Evolutionary conservation across 2,797 vertebrate species (phyloP), one percentile per base, ranked within the genome.

Genomic region (Galago senegalensis): DNA sequence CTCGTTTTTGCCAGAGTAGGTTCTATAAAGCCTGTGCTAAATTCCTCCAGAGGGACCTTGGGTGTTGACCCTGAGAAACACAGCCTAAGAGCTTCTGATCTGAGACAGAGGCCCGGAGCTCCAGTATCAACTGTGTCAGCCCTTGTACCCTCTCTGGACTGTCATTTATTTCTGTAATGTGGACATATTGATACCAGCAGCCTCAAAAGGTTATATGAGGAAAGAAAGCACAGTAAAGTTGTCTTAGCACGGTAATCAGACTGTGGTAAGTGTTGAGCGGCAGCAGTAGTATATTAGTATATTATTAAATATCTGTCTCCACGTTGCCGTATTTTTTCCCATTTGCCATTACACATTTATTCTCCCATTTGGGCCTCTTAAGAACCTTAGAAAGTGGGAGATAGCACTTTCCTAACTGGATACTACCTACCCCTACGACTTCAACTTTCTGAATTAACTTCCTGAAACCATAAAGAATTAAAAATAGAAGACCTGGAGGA

Each of bases 401-500:
- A 16, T 9, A 27, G 31, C 3, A 31, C 11, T 37, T 34, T 1
- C 31, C 87, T 60, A 56, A 43, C 13, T 31, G 46, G 73, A 81
- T 65, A 25, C n/a, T 49, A 21, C 40, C 18, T 77, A 8, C 2
- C 43, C 25, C 3, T n/a, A 13, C 5, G 63, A 84, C 65, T 70
- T 80, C 43, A 83, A 31, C n/a, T 83, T 49, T 75, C n/a, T 87
- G 12, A 43, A 53, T 83, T 58, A 37, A 65, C 20, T 79, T 83
- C 67, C 43, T 60, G 12, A 92, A 90, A 75, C 72, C 20, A 61
- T 73, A 49, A 49, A 77, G 23, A 86, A 29, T 3, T 8, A 43
- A 40, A 56, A 23, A 13, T 13, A 37, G 60, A 69, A 60, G n/a
- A 6, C 75, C 40, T 86, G 73, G 75, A 89, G 79, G 31, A 82